phyloP scores from a whole-genome alignment of 2,797 vertebrate species.

The Carduelis carduelis region DNA sequence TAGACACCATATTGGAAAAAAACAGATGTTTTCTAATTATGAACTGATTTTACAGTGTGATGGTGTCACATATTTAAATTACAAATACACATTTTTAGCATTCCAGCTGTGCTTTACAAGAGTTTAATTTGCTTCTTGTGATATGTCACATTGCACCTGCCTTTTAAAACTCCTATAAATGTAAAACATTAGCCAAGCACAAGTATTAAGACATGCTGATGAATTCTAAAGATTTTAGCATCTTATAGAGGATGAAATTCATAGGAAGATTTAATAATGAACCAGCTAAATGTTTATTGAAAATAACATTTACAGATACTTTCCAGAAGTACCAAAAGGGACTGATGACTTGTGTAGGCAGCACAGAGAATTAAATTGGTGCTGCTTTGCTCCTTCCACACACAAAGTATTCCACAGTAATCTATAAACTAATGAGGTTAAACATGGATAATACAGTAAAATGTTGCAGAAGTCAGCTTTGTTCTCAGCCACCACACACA shows the following conservation, averaged over 20 bases:
- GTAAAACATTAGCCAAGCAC: constrained; percentile 79
- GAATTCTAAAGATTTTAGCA: constrained; percentile 73
- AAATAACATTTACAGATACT: constrained; percentile 79
- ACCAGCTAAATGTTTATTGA: constrained; percentile 70
- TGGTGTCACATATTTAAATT: constrained; percentile 85
- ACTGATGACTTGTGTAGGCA: constrained; percentile 46
- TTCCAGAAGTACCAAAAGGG: constrained; percentile 53
- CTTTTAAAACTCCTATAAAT: constrained; percentile 83
- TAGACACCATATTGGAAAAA: constrained; percentile 79
- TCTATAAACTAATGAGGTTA: neutral
- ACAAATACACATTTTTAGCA: constrained; percentile 84
- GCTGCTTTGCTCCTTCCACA: neutral
- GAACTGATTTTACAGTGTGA: constrained; percentile 84
- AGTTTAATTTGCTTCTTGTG: constrained; percentile 84
- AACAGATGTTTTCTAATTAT: constrained; percentile 86
- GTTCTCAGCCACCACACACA: neutral
- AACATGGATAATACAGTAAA: neutral
- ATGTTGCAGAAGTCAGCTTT: constrained; percentile 20
- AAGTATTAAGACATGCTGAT: constrained; percentile 77
- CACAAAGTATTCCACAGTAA: neutral
- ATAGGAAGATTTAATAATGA: constrained; percentile 72
- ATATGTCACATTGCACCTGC: constrained; percentile 83
- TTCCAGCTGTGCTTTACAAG: constrained; percentile 85
- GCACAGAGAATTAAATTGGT: constrained; percentile 37
- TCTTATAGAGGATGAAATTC: constrained; percentile 66